phyloP scores from a whole-genome alignment of 2,113 vertebrate species.

The Trochalopteron elliotii region DNA sequence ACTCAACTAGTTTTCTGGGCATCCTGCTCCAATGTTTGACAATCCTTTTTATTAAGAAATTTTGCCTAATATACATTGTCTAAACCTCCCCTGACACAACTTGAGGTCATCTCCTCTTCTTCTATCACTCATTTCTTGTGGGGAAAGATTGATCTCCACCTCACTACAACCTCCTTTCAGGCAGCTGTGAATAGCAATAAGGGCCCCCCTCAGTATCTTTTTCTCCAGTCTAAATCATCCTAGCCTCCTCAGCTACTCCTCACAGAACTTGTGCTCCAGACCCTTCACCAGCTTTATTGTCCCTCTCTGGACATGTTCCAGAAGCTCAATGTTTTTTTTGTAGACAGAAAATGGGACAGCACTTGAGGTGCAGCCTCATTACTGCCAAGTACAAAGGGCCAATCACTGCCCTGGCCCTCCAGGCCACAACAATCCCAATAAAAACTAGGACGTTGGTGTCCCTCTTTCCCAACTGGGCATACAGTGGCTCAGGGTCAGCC shows the following conservation, averaged over 20 bases:
- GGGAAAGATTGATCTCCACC: neutral
- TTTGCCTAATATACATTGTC: too few species aligned
- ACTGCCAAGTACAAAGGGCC: neutral
- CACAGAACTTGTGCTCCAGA: neutral
- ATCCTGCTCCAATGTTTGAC: neutral
- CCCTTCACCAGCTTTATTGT: neutral
- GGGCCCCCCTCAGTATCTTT: neutral
- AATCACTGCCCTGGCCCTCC: too few species aligned
- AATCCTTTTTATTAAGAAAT: neutral
- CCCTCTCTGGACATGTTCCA: neutral
- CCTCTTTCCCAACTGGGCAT: neutral
- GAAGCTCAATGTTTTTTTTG: neutral
- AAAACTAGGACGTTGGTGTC: neutral
- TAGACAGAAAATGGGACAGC: neutral
- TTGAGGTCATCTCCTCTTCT: neutral
- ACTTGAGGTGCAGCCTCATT: neutral
- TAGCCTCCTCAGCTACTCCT: neutral
- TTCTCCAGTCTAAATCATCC: neutral
- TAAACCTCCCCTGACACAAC: neutral
- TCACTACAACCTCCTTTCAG: neutral
- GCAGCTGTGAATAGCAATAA: neutral
- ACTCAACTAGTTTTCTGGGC: neutral
- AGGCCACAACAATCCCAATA: neutral
- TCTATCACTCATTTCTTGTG: neutral
- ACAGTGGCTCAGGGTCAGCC: neutral